Base-by-base conservation (phyloP, 2,888 invertebrate species). In the Pristionchus maxplancki region DNA sequence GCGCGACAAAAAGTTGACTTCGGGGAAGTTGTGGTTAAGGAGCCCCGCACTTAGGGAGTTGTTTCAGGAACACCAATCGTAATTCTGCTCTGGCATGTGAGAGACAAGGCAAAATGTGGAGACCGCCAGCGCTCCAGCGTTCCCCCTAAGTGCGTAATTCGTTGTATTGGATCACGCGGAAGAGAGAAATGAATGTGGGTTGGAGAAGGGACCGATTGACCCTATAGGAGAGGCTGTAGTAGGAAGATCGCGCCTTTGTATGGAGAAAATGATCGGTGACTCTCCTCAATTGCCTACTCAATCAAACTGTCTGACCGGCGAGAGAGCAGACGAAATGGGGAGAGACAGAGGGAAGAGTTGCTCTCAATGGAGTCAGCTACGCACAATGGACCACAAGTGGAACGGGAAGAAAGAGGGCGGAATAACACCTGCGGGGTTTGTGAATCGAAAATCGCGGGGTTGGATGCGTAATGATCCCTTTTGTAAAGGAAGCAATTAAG, bases 321-420 rank as follows among this genome's bases (percentile, higher is more conserved):
- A 67, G 28, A 44, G 48, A 78, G 0, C 40, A 20, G 2, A 9
- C 28, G 15, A 15, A 44, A 9, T 44, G 9, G 78, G 13, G 78
- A 67, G 78, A 44, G 78, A 9, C 28, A 24, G n/a, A 37, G 24
- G 37, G 20, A 37, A 37, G 24, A 44, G 78, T 78, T 40, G 44
- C 44, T 48, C 44, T 78, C 11, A 78, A 78, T 78, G 78, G 78
- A 78, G 78, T 78, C 78, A 78, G 48, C 4, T 8, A 15, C 20
- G 15, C 44, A 78, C 78, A 78, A 48, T 44, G 44, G 44, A 44
- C 11, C 24, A 71, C 20, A 71, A 71, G 71, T 71, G 71, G 71
- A 71, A 71, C 31, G 64, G 64, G 64, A 34, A 31, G 64, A 13
- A 17, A 9, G 31, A 28, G 28, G 28, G 64, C 31, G 67, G 37